phyloP scores from a whole-genome alignment of 2,113 vertebrate species.

The Erinaceus europaeus region DNA sequence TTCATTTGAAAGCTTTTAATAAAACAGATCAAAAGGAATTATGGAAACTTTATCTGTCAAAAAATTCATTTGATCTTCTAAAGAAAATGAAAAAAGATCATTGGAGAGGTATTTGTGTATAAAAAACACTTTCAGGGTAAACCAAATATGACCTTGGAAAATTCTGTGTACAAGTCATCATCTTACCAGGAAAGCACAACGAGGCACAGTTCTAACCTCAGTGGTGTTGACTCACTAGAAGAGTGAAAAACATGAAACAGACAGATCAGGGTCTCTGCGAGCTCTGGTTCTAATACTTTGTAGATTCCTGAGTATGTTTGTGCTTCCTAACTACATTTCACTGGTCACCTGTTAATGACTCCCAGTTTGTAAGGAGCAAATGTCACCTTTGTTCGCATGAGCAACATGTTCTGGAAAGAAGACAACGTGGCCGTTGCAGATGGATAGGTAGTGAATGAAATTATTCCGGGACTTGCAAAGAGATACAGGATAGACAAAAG shows the following conservation, averaged over 20 bases:
- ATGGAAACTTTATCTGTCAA: background rate
- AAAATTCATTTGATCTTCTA: background rate
- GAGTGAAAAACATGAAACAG: background rate
- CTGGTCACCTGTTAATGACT: background rate
- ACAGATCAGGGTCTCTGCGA: background rate
- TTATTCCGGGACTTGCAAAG: background rate
- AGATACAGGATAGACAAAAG: too few relatives aligned
- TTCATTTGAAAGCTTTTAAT: background rate
- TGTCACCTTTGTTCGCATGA: background rate
- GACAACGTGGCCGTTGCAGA: too few relatives aligned
- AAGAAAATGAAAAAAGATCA: background rate
- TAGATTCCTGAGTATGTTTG: background rate
- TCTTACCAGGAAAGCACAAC: background rate
- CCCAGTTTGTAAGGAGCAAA: background rate
- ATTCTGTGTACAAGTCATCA: fast-evolving
- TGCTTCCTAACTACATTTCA: background rate
- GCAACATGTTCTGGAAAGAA: background rate
- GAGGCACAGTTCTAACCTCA: fast-evolving
- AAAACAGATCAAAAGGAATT: background rate
- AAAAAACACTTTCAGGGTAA: background rate
- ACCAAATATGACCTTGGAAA: background rate
- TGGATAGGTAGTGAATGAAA: background rate
- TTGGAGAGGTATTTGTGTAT: background rate
- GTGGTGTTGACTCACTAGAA: fast-evolving
- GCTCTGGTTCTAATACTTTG: background rate